A percentile compares a stretch with the other conserved stretches of the same genome.
Conservation (phyloP, 2,797 vertebrate genomes). For the Thamnophis elegans region DNA sequence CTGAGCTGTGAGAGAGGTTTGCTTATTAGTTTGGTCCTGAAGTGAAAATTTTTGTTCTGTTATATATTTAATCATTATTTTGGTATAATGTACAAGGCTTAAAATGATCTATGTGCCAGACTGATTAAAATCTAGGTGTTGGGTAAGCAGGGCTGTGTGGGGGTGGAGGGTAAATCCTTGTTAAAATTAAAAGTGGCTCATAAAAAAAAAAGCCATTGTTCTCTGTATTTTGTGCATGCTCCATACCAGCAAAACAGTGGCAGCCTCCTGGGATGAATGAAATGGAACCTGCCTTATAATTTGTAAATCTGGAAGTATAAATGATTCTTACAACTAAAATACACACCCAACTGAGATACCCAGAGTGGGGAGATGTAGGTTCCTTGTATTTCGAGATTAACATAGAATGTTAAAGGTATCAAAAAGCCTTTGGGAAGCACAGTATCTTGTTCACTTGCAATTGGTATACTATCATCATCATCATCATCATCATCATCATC, state of each 20-base stretch:
- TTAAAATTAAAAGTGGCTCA: slow-evolving; percentile 30
- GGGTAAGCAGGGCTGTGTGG: background rate
- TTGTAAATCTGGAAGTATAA: background rate
- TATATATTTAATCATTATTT: slow-evolving; percentile 26
- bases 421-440: background rate
- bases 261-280: background rate
- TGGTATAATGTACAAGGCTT: slow-evolving; percentile 17
- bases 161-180: background rate
- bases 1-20: background rate
- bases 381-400: slow-evolving; percentile 11
- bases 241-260: background rate
- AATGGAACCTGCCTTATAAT: background rate
- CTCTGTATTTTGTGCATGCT: background rate
- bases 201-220: background rate
- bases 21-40: slow-evolving; percentile 15
- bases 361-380: background rate
- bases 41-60: slow-evolving; percentile 13
- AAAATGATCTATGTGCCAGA: slow-evolving; percentile 1
- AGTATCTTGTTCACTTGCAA: background rate
- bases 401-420: background rate
- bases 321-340: background rate
- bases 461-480: no score
- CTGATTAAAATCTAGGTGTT: slow-evolving; percentile 27
- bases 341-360: background rate
- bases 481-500: no score